These are phyloP conservation scores for Caenorhabditis japonica DNA, from an alignment of 2,888 invertebrate genomes.

Conservation along the genomic window DNA sequence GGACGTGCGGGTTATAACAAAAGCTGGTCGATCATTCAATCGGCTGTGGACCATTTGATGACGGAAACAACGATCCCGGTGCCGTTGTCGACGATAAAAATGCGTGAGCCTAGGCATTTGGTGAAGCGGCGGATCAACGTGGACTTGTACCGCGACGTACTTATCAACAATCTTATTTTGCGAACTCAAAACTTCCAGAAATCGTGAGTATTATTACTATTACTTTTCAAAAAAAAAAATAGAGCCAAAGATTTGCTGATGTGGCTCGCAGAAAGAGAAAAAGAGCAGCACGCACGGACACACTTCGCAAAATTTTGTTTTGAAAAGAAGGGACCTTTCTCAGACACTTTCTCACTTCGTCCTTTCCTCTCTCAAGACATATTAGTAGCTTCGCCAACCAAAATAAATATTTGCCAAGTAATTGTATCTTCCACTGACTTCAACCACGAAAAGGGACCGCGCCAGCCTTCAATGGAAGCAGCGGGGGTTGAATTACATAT, in stretches of 20 bases:
- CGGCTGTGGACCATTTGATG: conserved; percentile 40
- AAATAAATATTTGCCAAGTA: conserved; percentile 38
- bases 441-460: no score
- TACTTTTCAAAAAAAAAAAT: background rate
- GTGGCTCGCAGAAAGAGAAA: no score
- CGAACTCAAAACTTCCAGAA: conserved; percentile 39
- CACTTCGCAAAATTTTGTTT: conserved; percentile 29
- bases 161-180: conserved; percentile 34
- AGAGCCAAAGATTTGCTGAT: no score
- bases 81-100: conserved; percentile 20
- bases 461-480: no score
- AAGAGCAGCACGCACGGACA: conserved; percentile 15
- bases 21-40: conserved; percentile 42
- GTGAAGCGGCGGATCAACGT: conserved; percentile 38
- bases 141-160: conserved; percentile 33
- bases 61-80: conserved; percentile 39
- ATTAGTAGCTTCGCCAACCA: conserved; percentile 31
- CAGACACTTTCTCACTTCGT: conserved; percentile 17
- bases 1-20: conserved; percentile 32
- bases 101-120: conserved; percentile 40
- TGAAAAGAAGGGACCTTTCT: conserved; percentile 2
- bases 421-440: conserved; percentile 46
- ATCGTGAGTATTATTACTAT: conserved; percentile 24
- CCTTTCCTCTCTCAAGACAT: conserved; percentile 19
- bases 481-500: no score